Evolutionary conservation across 1,140 invertebrate species (phyloP), one percentile per base, ranked within the genome.

Genomic region (Saccostrea glomerata): DNA sequence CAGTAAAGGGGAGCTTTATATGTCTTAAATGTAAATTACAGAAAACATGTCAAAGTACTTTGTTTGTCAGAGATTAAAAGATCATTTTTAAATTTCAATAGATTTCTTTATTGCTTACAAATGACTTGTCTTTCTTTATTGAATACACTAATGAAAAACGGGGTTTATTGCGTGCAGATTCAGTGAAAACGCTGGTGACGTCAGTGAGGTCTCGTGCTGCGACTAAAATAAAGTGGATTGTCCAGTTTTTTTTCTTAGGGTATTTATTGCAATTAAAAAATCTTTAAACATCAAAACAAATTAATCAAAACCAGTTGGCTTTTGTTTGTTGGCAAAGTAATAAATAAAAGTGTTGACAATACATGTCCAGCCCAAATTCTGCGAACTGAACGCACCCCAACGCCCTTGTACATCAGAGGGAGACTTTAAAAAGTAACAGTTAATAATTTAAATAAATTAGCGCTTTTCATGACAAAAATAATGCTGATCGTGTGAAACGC

Each of bases 11-110:
- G 70, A 36, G 30, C 70, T 77, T 77, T 77, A 77, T 36, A 36
- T 77, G 70, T 77, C 70, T 77, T 77, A 36, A 77, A 77, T 77
- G 70, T 77, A 77, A 77, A 77, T 77, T 77, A 77, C 70, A 77
- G 23, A 77, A 77, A 77, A 77, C 70, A 77, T 77, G 70, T 77
- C 70, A 77, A 47, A 77, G 9, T 77, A 77, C 25, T 77, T 77
- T 77, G 70, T 77, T 30, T 77, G 70, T 25, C 30, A 30, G 23
- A 77, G 30, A 77, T 77, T 77, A 36, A 77, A 77, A 77, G 70
- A 77, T 77, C 70, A 77, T 36, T 25, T 20, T 25, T 5, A 30
- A 30, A 30, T 15, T 47, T 47, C 6, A 47, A 47, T 47, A 47
- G 47, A 47, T 47, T 47, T 47, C 5, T 47, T 47, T 47, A 47